Base-by-base conservation (phyloP, 2,888 invertebrate genomes). In the Trisateles emortualis region DNA sequence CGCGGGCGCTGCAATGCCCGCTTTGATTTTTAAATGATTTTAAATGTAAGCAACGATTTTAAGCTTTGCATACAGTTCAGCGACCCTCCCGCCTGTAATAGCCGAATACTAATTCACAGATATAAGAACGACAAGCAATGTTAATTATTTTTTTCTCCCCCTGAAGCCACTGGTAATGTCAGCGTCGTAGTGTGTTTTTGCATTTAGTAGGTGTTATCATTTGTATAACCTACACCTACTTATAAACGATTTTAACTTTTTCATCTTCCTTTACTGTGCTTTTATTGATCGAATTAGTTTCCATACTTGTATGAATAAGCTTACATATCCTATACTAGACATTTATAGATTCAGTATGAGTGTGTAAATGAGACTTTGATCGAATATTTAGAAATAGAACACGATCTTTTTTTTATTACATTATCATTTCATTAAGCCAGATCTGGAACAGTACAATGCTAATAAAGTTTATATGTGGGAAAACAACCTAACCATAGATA, bases 11-110 rank as follows among this genome's bases (percentile, higher is more conserved):
- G 73, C 74, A 70, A 76, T 80, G 67, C 66, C 64, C 64, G 74
- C 79, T 84, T 86, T 86, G 82, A 83, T 83, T 81, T 76, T 79
- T 78, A 78, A 78, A 76, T 76, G 68, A 74, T 77, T 76, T 78
- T 63, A 64, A 74, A 73, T 71, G 67, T 70, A 64, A 58, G 52
- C 47, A 63, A 59, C 55, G 48, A 63, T 68, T 62, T 65, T 50
- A 52, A 59, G 54, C 51, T 70, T 66, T 63, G 47, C 52, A 54
- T 29, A 36, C 48, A 43, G 36, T 60, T 56, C 33, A 45, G 46
- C 11, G 16, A 30, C 59, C 59, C 59, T 59, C 59, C 33, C 43
- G 33, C 16, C 36, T 24, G 13, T 33, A 48, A 50, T 64, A 57
- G 36, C 46, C 44, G 30, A 57, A 68, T 53, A 46, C 51, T 61